Evolutionary conservation across 2,888 invertebrate species (phyloP).

Genomic region (Drosophila subsilvestris): DNA sequence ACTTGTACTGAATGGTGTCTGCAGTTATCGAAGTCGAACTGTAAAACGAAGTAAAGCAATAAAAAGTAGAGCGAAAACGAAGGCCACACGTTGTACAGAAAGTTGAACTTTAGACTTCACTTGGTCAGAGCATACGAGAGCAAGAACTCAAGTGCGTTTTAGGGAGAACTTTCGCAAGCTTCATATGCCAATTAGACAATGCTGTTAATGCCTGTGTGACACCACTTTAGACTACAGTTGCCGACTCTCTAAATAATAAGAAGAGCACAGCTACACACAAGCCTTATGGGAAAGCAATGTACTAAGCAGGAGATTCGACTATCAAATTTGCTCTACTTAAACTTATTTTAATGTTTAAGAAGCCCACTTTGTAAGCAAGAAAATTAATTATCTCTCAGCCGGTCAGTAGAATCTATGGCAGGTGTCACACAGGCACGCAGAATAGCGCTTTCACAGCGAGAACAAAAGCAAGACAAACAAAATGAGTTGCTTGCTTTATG

Average conservation of each 20-base stretch:
- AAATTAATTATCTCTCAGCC: neutral
- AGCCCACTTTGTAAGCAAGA: no score
- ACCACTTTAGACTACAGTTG: neutral
- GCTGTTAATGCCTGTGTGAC: neutral
- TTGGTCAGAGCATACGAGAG: constrained; percentile 63
- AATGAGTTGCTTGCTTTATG: no score
- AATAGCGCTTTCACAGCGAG: no score
- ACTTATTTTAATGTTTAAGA: neutral
- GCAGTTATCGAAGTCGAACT: neutral
- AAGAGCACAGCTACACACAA: no score
- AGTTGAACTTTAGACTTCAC: constrained; percentile 51
- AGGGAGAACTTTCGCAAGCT: constrained; percentile 22
- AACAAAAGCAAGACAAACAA: no score
- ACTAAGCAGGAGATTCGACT: no score
- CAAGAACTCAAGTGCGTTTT: constrained; percentile 43
- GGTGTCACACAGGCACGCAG: neutral
- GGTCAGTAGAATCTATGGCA: neutral
- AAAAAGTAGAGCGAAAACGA: neutral
- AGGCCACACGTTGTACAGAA: constrained; percentile 32
- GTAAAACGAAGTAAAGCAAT: constrained; percentile 1
- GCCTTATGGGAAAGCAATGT: neutral
- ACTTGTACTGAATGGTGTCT: neutral
- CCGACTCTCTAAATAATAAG: neutral
- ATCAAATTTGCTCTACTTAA: neutral
- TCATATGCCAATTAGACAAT: neutral